These are phyloP conservation scores for Tetropium fuscum DNA, from an alignment of 2,888 invertebrate genomes.

Conservation along the genomic window DNA sequence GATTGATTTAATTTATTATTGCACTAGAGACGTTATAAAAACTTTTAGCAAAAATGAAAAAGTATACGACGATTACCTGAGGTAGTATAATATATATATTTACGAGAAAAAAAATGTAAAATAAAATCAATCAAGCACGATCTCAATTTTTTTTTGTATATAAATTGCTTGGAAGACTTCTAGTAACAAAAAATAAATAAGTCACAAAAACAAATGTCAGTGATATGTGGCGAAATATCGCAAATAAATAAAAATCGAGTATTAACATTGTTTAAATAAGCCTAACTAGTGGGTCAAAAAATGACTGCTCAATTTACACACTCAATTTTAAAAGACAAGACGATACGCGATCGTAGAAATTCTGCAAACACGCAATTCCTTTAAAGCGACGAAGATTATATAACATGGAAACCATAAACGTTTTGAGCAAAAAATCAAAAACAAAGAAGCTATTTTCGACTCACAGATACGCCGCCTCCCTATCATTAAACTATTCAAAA, in stretches of 20 bases:
- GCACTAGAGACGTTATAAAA: conserved; percentile 52
- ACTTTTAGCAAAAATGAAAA: conserved; percentile 50
- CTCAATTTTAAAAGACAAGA: conserved; percentile 29
- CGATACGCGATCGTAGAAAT: background rate
- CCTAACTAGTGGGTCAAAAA: conserved; percentile 35
- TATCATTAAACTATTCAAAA: conserved; percentile 40
- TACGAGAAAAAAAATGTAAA: conserved; percentile 37
- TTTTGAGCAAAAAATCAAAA: conserved; percentile 5
- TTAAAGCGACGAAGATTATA: background rate
- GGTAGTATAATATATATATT: conserved; percentile 56
- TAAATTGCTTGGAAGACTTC: conserved; percentile 53
- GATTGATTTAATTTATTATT: conserved; percentile 49
- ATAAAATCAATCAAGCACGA: conserved; percentile 35
- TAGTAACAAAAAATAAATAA: conserved; percentile 45
- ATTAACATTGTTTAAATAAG: conserved; percentile 38
- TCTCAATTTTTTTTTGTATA: conserved; percentile 31
- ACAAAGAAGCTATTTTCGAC: conserved; percentile 25
- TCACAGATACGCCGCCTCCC: conserved; percentile 30
- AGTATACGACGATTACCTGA: conserved; percentile 56
- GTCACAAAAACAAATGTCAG: conserved; percentile 35
- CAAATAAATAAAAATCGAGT: conserved; percentile 46
- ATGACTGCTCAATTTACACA: conserved; percentile 28
- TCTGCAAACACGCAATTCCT: background rate
- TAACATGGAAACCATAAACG: background rate
- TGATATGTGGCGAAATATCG: conserved; percentile 43